Evolutionary conservation across 2,888 invertebrate species (phyloP).

Genomic region (Coleophora flavipennella): DNA sequence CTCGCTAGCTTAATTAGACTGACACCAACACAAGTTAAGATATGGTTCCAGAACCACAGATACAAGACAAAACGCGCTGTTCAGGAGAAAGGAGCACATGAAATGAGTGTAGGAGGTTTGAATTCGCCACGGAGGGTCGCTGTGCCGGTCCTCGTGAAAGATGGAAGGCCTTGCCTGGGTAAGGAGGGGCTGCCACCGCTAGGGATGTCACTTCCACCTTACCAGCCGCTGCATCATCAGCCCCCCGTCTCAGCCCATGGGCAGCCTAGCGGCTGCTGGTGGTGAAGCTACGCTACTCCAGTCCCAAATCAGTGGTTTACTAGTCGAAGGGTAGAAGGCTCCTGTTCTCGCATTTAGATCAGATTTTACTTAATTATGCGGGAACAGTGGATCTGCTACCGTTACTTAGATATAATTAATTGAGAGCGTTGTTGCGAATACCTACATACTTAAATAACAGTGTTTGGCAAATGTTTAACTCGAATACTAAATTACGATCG

Average conservation of each 20-base stretch:
- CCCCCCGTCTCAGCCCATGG: constrained; percentile 47
- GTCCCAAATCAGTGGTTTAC: constrained; percentile 33
- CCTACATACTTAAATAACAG: too few relatives aligned
- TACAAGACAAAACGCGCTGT: constrained; percentile 99
- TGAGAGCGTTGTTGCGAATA: too few relatives aligned
- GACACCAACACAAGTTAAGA: constrained; percentile 98
- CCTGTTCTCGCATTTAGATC: too few relatives aligned
- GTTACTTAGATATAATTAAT: too few relatives aligned
- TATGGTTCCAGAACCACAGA: constrained; percentile 99
- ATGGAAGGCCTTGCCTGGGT: constrained; percentile 91
- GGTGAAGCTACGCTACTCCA: constrained; percentile 41
- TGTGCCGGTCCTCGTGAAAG: constrained; percentile 93
- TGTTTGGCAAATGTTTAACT: constrained; percentile 36
- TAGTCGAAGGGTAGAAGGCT: constrained; percentile 34
- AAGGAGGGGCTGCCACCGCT: constrained; percentile 68
- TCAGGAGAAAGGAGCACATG: constrained; percentile 89
- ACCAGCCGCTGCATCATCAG: constrained; percentile 60
- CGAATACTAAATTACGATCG: constrained; percentile 42
- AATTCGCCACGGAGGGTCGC: constrained; percentile 93
- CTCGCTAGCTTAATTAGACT: constrained; percentile 94
- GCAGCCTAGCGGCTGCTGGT: constrained; percentile 68
- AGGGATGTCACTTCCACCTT: constrained; percentile 62
- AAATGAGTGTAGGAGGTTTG: constrained; percentile 76
- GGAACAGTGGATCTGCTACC: too few relatives aligned
- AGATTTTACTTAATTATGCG: too few relatives aligned